Evolutionary conservation across 2,113 vertebrate genomes (phyloP).

Genomic region (Calyptommatus sinebrachiatus): DNA sequence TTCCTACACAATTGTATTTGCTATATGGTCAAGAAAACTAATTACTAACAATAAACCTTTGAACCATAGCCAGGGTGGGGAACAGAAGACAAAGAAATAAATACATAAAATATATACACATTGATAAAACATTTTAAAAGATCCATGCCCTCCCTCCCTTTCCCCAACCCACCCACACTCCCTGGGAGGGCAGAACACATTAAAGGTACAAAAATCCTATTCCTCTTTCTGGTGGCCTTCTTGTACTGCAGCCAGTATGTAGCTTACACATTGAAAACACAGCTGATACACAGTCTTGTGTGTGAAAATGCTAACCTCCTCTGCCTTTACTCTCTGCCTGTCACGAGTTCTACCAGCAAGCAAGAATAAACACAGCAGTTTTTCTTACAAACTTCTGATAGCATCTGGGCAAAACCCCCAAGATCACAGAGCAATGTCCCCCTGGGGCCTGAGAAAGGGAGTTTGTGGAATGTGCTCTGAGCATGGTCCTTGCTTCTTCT

Average conservation of each 20-base stretch:
- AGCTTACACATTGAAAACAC: not conserved
- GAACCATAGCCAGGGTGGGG: too few relatives aligned
- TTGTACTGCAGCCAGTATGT: not conserved
- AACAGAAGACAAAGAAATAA: too few relatives aligned
- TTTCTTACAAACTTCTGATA: not conserved
- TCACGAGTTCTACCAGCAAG: not conserved
- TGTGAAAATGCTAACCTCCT: not conserved
- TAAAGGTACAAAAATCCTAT: too few relatives aligned
- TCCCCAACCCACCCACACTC: too few relatives aligned
- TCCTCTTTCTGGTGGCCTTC: too few relatives aligned
- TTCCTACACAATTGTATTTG: too few relatives aligned
- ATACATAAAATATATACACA: too few relatives aligned
- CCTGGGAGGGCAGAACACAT: too few relatives aligned
- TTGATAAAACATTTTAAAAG: too few relatives aligned
- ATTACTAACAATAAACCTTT: too few relatives aligned
- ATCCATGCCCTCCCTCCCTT: too few relatives aligned
- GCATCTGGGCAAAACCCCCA: not conserved
- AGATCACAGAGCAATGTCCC: not conserved
- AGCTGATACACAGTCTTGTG: not conserved
- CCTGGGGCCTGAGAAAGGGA: not conserved
- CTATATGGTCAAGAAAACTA: too few relatives aligned
- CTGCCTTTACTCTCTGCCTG: not conserved
- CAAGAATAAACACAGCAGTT: not conserved
- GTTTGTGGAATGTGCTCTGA: not conserved
- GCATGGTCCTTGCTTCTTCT: constrained; percentile 1